Conservation (phyloP, 2,888 invertebrate species). For the Baronia brevicornis region DNA sequence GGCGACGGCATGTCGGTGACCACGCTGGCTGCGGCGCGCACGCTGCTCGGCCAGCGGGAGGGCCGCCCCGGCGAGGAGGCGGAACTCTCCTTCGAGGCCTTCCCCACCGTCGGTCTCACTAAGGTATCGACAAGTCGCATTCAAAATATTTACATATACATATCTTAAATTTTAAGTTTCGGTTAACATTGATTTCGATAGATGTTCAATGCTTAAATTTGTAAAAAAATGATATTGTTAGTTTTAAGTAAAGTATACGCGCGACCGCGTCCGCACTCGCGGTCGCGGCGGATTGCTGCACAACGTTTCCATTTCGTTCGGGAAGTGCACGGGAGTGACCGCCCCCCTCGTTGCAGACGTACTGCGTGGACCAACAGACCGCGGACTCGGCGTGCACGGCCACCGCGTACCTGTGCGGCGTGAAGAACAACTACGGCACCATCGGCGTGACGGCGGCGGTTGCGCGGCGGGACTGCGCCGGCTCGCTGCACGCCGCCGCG, state of each 20-base stretch:
- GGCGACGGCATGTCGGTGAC: constrained; percentile 87
- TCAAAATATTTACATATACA: background rate
- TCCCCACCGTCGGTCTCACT: constrained; percentile 77
- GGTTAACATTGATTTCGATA: no score
- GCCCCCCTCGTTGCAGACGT: constrained; percentile 63
- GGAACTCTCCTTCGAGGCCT: constrained; percentile 76
- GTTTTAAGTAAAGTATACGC: no score
- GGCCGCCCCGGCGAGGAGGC: constrained; percentile 75
- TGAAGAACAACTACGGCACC: constrained; percentile 77
- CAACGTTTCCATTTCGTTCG: no score
- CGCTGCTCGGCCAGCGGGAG: constrained; percentile 76
- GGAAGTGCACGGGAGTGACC: no score
- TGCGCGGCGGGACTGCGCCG: constrained; percentile 58
- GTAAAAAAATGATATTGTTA: no score
- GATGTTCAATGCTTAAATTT: no score
- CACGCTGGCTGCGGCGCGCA: constrained; percentile 79
- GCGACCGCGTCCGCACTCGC: no score
- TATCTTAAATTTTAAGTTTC: no score
- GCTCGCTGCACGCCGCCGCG: constrained; percentile 68
- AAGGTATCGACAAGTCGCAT: constrained; percentile 63
- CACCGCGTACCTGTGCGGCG: constrained; percentile 79
- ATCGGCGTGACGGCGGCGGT: constrained; percentile 80
- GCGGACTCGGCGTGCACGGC: constrained; percentile 83
- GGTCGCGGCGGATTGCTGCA: no score
- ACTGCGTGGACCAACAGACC: constrained; percentile 77